Conservation (phyloP, 2,888 invertebrate species). For the Drosophila infuscata region DNA sequence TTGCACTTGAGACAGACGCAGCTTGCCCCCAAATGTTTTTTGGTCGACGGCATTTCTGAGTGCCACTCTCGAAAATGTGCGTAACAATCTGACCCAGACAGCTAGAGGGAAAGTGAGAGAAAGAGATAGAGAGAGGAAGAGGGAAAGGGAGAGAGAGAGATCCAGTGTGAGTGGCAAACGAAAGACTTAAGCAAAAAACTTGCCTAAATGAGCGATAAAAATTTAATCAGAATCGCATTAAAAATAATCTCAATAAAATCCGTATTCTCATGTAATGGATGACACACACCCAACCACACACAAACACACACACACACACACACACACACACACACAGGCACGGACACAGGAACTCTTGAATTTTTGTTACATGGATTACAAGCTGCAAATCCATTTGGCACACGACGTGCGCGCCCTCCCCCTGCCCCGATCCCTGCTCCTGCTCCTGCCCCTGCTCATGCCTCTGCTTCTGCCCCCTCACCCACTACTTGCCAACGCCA, state of each 20-base stretch:
- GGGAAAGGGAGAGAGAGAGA: background rate
- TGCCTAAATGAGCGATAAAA: constrained; percentile 31
- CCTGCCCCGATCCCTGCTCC: background rate
- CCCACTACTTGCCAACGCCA: constrained; percentile 6
- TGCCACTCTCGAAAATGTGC: constrained; percentile 22
- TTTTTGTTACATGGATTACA: constrained; percentile 66
- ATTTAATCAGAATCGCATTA: constrained; percentile 60
- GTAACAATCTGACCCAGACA: constrained; percentile 25
- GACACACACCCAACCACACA: constrained; percentile 17
- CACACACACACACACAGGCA: constrained; percentile 5
- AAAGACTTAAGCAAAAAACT: constrained; percentile 67
- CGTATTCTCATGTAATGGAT: constrained; percentile 58
- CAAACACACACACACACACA: constrained; percentile 9
- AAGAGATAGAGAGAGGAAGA: background rate
- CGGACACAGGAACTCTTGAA: constrained; percentile 40
- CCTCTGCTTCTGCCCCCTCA: background rate
- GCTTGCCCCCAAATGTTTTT: constrained; percentile 41
- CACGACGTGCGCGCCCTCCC: constrained; percentile 58
- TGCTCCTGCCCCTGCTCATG: background rate
- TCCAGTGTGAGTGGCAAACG: constrained; percentile 19
- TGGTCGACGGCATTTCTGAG: constrained; percentile 45
- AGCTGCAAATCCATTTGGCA: constrained; percentile 76
- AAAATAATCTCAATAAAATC: constrained; percentile 41
- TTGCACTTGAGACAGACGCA: constrained; percentile 63
- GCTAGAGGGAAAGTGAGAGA: background rate